Conservation (phyloP, 1,140 invertebrate genomes). For the Littorina saxatilis region DNA sequence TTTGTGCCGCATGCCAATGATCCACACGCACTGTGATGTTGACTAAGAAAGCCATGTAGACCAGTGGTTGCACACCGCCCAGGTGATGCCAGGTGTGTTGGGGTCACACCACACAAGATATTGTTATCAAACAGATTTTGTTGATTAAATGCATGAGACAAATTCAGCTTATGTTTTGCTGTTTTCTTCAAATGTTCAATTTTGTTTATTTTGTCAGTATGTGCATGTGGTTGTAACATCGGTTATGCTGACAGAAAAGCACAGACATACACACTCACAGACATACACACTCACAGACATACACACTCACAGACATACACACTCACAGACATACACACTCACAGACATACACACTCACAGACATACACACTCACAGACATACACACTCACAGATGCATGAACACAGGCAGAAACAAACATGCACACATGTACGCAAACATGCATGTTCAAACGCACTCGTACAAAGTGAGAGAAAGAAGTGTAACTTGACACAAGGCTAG, state of each 20-base stretch:
- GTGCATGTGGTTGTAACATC: not conserved
- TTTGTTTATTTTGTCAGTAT: too few relatives aligned
- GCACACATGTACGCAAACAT: not conserved
- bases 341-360: constrained; percentile 3
- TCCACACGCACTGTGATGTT: too few relatives aligned
- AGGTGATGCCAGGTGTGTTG: too few relatives aligned
- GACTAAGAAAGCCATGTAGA: too few relatives aligned
- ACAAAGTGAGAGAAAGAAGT: not conserved
- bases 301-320: constrained; percentile 1
- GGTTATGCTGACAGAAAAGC: not conserved
- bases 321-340: not conserved
- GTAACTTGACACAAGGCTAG: not conserved
- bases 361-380: constrained; percentile 5
- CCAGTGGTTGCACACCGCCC: too few relatives aligned
- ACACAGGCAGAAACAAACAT: too few relatives aligned
- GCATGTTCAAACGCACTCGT: not conserved
- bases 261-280: not conserved
- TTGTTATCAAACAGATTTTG: too few relatives aligned
- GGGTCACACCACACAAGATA: too few relatives aligned
- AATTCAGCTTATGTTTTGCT: too few relatives aligned
- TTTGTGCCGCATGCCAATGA: too few relatives aligned
- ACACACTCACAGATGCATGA: not conserved
- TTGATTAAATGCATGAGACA: too few relatives aligned
- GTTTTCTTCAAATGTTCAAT: too few relatives aligned
- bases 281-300: not conserved